phyloP scores from a whole-genome alignment of 2,113 vertebrate species.

The Zeus faber region DNA sequence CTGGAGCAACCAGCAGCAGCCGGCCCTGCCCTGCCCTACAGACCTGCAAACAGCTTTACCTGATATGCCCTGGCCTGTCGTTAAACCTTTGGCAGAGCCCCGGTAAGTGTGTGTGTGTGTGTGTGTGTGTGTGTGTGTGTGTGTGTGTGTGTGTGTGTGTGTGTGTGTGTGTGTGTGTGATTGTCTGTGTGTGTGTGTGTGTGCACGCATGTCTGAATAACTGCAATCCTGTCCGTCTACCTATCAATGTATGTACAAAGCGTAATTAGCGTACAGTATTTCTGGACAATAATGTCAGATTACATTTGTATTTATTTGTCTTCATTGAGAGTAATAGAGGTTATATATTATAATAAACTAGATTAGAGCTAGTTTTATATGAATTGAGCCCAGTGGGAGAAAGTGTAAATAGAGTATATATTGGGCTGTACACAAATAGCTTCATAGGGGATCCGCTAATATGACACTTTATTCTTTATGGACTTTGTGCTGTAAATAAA shows the following conservation, averaged over 20 bases:
- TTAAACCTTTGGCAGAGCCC: conserved; percentile 55
- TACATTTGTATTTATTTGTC: background rate
- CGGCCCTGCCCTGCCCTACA: conserved; percentile 53
- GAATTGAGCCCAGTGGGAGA: conserved; percentile 15
- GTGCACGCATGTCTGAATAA: conserved; percentile 1
- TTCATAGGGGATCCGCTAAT: background rate
- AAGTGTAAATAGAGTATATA: conserved; percentile 31
- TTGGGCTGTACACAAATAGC: background rate
- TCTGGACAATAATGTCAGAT: background rate
- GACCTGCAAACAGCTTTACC: conserved; percentile 68
- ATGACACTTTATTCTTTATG: background rate
- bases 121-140: background rate
- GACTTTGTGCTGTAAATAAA: conserved; percentile 42
- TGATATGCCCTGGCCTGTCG: conserved; percentile 71
- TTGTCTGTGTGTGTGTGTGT: background rate
- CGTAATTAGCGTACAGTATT: background rate
- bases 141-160: conserved; percentile 2
- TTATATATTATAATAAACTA: background rate
- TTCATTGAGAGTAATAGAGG: background rate
- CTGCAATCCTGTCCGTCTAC: background rate
- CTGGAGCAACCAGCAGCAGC: conserved; percentile 80
- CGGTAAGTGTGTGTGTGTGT: conserved; percentile 39
- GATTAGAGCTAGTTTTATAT: conserved; percentile 24
- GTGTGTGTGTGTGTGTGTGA: background rate
- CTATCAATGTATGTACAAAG: background rate